phyloP scores from a whole-genome alignment of 2,113 vertebrate species.

The Scopus umbretta region DNA sequence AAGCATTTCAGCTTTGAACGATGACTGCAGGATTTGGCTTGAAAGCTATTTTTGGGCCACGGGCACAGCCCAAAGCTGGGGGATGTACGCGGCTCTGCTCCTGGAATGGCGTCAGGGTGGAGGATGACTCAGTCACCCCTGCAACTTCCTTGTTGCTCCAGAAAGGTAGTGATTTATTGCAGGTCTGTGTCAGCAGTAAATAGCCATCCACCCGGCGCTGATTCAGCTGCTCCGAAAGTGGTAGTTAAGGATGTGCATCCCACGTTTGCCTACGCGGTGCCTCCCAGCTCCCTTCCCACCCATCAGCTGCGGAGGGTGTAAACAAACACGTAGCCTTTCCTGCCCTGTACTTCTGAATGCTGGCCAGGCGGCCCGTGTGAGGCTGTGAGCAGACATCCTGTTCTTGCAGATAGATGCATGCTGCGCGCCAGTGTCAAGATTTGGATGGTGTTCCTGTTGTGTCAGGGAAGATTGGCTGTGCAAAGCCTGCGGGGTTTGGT shows the following conservation, averaged over 20 bases:
- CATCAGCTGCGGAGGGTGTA: not conserved
- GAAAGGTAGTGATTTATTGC: not conserved
- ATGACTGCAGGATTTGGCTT: constrained; percentile 17
- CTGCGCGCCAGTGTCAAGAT: fast-evolving
- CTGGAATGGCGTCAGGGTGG: not conserved
- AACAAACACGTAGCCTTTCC: not conserved
- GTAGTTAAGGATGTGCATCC: not conserved
- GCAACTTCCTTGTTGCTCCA: not conserved
- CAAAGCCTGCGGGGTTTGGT: not conserved
- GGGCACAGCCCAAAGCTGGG: not conserved
- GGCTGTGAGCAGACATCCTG: not conserved
- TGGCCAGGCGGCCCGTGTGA: not conserved
- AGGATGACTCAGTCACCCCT: constrained; percentile 37
- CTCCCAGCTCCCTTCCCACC: not conserved
- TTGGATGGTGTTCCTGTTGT: not conserved
- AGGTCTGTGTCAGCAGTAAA: constrained; percentile 22
- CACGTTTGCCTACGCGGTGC: not conserved
- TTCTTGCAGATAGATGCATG: fast-evolving
- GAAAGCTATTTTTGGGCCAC: not conserved
- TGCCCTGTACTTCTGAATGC: not conserved
- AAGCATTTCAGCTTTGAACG: not conserved
- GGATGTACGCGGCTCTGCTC: not conserved
- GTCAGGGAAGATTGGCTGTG: not conserved
- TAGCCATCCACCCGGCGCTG: not conserved
- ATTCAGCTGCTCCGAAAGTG: not conserved